Conservation (phyloP, 2,797 vertebrate genomes). For the Falco rusticolus region DNA sequence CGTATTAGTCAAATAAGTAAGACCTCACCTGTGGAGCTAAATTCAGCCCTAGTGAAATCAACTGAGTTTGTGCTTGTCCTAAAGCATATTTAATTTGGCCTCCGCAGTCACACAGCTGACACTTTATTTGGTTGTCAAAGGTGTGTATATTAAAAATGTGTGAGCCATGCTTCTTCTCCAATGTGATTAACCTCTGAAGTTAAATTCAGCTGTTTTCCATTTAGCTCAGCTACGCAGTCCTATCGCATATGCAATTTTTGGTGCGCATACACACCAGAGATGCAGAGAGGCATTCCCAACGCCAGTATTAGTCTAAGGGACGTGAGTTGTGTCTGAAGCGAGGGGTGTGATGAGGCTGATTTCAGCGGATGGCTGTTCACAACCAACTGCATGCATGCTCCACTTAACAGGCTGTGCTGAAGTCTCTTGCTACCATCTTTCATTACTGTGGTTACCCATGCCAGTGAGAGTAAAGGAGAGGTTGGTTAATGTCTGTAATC, state of each 20-base stretch:
- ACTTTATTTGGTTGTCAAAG: conserved; percentile 45
- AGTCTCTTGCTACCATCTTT: conserved; percentile 41
- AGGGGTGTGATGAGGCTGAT: background rate
- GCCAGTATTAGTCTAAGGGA: background rate
- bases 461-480: conserved; percentile 42
- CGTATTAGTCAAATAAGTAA: conserved; percentile 39
- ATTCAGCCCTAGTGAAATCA: conserved; percentile 33
- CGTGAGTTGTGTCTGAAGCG: background rate
- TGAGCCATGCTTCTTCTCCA: background rate
- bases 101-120: background rate
- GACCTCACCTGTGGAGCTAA: background rate
- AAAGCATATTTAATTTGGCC: conserved; percentile 38
- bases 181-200: conserved; percentile 43
- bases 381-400: background rate
- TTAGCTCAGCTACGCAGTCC: background rate
- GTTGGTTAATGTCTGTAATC: conserved; percentile 45
- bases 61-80: conserved; percentile 4
- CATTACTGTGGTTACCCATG: conserved; percentile 58
- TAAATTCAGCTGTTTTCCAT: conserved; percentile 8
- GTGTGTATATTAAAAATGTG: conserved; percentile 21
- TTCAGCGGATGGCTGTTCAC: conserved; percentile 13
- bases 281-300: background rate
- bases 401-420: background rate
- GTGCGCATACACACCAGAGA: background rate
- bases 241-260: background rate